Percentiles rank a stretch among this genome's conserved stretches.
Evolutionary conservation across 2,888 invertebrate species (phyloP).

Genomic region (Agrypnus murinus): DNA sequence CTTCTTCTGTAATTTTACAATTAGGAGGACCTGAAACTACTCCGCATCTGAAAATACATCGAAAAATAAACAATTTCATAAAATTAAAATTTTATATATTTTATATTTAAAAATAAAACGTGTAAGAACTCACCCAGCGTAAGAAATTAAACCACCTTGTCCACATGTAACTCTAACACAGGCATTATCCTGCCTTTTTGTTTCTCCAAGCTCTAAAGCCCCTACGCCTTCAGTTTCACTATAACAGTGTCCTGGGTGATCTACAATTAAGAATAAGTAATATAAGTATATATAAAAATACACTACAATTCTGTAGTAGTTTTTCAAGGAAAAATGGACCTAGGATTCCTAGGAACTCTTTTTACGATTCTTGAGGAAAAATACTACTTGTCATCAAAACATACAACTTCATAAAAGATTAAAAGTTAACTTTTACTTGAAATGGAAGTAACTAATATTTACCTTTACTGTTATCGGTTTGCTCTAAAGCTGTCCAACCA

Average conservation of each 20-base stretch:
- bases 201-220: slow-evolving; percentile 37
- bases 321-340: too few relatives aligned
- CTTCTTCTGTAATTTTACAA: not conserved
- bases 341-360: too few relatives aligned
- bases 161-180: slow-evolving; percentile 36
- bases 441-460: too few relatives aligned
- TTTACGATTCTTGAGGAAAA: too few relatives aligned
- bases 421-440: too few relatives aligned
- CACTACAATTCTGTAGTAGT: too few relatives aligned
- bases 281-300: too few relatives aligned
- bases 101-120: too few relatives aligned
- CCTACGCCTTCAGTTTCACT: slow-evolving; percentile 32
- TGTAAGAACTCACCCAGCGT: slow-evolving; percentile 21
- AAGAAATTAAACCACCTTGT: slow-evolving; percentile 20
- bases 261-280: too few relatives aligned
- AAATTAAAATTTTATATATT: too few relatives aligned
- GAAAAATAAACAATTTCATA: not conserved
- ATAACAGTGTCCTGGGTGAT: slow-evolving; percentile 41
- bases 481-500: not conserved
- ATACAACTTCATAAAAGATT: too few relatives aligned
- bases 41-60: not conserved
- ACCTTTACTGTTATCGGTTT: slow-evolving; percentile 2
- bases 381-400: too few relatives aligned
- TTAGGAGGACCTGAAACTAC: not conserved
- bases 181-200: slow-evolving; percentile 17